Percentiles rank a stretch among this genome's conserved stretches.
These are phyloP conservation scores for Esperia sulphurella DNA, from an alignment of 2,888 invertebrate genomes.

Conservation along the genomic window DNA sequence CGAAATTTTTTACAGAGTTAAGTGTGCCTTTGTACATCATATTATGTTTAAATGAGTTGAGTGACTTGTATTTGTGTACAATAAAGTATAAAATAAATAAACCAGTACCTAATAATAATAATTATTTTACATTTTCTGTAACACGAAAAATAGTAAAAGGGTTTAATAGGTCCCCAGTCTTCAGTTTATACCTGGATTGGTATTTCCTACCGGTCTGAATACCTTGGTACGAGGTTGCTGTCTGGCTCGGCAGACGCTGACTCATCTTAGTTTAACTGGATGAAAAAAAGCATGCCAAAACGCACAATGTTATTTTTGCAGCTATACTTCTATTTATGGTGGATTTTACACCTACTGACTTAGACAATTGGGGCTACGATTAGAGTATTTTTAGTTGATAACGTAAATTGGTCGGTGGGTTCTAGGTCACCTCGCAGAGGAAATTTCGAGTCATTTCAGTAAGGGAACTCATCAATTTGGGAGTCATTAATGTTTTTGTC, in stretches of 20 bases:
- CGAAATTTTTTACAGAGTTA: no score
- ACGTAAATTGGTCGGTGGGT: conserved; percentile 1
- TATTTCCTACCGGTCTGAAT: conserved; percentile 2
- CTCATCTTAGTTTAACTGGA: conserved; percentile 39
- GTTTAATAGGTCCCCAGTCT: no score
- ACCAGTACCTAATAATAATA: no score
- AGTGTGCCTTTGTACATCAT: no score
- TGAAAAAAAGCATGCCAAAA: conserved; percentile 28
- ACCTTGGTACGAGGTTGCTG: conserved; percentile 28
- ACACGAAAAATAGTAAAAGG: no score
- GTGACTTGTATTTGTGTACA: no score
- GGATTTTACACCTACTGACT: conserved; percentile 27
- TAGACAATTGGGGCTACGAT: conserved; percentile 18
- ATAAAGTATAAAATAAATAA: no score
- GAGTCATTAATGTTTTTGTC: conserved; percentile 46
- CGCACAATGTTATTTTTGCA: conserved; percentile 21
- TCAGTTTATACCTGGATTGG: not conserved
- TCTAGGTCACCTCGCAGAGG: conserved; percentile 32
- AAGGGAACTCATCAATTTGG: conserved; percentile 55
- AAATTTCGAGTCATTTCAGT: conserved; percentile 52
- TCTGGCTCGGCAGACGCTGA: conserved; percentile 55
- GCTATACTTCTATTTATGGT: conserved; percentile 19
- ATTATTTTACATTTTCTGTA: no score
- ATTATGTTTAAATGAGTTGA: no score
- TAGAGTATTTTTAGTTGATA: conserved; percentile 13